Base-by-base conservation (phyloP, 1,140 invertebrate genomes). In the Oppia nitens region DNA sequence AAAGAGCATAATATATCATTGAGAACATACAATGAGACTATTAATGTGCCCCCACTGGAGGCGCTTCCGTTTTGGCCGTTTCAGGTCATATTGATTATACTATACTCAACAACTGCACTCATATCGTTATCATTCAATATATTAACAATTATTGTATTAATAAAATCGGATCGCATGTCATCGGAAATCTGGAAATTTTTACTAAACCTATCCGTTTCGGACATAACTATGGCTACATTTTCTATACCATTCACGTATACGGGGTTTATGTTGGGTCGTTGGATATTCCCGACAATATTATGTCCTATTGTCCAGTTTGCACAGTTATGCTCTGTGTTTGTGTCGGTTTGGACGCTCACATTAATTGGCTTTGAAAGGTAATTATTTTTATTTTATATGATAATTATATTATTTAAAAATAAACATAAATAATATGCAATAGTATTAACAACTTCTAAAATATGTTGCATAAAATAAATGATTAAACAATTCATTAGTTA, bases 361-460 rank as follows among this genome's bases (percentile, higher is more conserved):
- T 71, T 68, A 2, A 74, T 74, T 47, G 73, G 73, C 14, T 62
- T 74, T 21, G 72, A 74, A 65, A 69, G 73, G 72, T 74, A 62
- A 69, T 61, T 61, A 2, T 40, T 29, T n/a, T n/a, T n/a, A n/a
- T n/a, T n/a, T n/a, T n/a, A n/a, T n/a, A n/a, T n/a, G n/a, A n/a
- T n/a, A n/a, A n/a, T n/a, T n/a, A n/a, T n/a, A n/a, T n/a, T n/a
- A n/a, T n/a, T n/a, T n/a, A n/a, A n/a, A n/a, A n/a, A n/a, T n/a
- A n/a, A n/a, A n/a, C n/a, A n/a, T n/a, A n/a, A n/a, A n/a, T n/a
- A n/a, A n/a, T n/a, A n/a, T n/a, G n/a, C n/a, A n/a, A n/a, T n/a
- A n/a, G n/a, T n/a, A n/a, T n/a, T n/a, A n/a, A n/a, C n/a, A n/a
- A n/a, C n/a, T n/a, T n/a, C n/a, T n/a, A n/a, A n/a, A n/a, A n/a